Percentiles rank a stretch among this genome's conserved stretches.
phyloP scores from a whole-genome alignment of 2,888 invertebrate genomes.

The Lasioglossum pauxillum region DNA sequence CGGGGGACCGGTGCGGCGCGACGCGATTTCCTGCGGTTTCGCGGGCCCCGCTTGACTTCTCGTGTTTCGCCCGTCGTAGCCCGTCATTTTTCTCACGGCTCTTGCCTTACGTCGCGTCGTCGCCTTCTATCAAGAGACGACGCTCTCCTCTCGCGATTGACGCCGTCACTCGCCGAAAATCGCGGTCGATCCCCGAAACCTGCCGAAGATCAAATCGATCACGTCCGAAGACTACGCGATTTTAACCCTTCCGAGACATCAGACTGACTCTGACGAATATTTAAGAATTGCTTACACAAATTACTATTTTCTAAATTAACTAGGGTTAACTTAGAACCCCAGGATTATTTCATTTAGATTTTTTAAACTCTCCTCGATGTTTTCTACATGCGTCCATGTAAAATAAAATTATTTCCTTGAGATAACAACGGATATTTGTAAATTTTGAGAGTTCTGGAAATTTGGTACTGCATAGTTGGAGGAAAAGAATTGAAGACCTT shows the following conservation, averaged over 20 bases:
- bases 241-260: not conserved
- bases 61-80: constrained; percentile 48
- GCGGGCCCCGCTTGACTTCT: constrained; percentile 47
- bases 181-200: not conserved
- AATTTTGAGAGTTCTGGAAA: not conserved
- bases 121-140: constrained; percentile 5
- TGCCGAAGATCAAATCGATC: not conserved
- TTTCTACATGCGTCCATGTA: too few relatives aligned
- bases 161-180: not conserved
- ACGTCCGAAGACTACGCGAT: not conserved
- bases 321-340: too few relatives aligned
- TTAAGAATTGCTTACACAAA: too few relatives aligned
- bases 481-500: not conserved
- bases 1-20: not conserved
- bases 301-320: too few relatives aligned
- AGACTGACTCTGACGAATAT: too few relatives aligned
- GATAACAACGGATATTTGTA: too few relatives aligned
- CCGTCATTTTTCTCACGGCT: constrained; percentile 61
- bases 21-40: constrained; percentile 55
- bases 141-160: not conserved
- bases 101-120: constrained; percentile 42
- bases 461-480: not conserved
- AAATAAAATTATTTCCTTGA: too few relatives aligned
- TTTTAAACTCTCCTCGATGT: too few relatives aligned
- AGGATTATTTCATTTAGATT: too few relatives aligned